Evolutionary conservation across 2,888 invertebrate species (phyloP), one percentile per base, ranked within the genome.

Genomic region (Stenodema calcarata): DNA sequence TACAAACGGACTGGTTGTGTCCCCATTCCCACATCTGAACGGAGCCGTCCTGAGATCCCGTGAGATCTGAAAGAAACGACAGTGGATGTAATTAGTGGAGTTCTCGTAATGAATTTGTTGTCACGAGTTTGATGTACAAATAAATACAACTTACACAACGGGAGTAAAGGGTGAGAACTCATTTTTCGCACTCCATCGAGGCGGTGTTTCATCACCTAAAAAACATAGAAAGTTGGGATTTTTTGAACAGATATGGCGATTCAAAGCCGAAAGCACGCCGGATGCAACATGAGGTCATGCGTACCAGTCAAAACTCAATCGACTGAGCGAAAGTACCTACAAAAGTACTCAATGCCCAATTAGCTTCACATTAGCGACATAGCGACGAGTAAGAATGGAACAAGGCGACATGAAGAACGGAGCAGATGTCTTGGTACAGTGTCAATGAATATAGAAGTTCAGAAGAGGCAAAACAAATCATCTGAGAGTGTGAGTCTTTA

Each of bases 21-120:
- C 97, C 98, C 99, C 99, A 99, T 92, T 99, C 99, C 98, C 99
- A 98, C 88, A 99, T 93, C 89, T 96, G 95, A 0, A 99, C 98
- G 0, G 98, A 98, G 11, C 99, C 98, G 92, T 99, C 99, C 91
- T 97, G 97, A 14, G 97, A 96, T 86, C 99, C 99, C 70, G 98
- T 97, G 89, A 99, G 92, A 92, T 99, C 96, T 96, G 80, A 28
- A 54, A 87, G 28, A 78, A 50, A 35, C 18, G 27, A 73, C n/a
- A n/a, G n/a, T n/a, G n/a, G 28, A 2, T 18, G 0, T 27, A 73
- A 73, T 73, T 6, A 73, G 28, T 6, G 12, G 4, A 35, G 35
- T 7, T 35, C 4, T 35, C 4, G 35, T 7, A 35, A 54, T 18
- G 54, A 35, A 35, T 7, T 35, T 35, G 7, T 4, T 54, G 47